These are phyloP conservation scores for Anoura caudifer DNA, from an alignment of 2,113 vertebrate genomes.

Conservation along the genomic window DNA sequence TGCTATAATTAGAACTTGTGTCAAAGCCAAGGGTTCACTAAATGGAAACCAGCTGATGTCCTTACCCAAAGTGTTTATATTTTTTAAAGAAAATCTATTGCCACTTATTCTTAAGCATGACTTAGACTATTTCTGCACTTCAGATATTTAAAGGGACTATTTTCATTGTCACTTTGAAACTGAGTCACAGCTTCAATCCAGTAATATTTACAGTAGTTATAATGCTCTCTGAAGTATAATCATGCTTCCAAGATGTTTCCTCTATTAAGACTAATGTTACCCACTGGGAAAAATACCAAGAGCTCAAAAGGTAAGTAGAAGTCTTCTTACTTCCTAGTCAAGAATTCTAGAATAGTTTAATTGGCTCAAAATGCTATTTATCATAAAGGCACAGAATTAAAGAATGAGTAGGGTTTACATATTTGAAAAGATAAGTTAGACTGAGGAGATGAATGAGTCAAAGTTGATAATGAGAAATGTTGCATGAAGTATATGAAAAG, in stretches of 20 bases:
- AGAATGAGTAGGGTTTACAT: neutral
- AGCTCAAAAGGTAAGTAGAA: neutral
- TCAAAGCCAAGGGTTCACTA: neutral
- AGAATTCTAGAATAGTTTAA: neutral
- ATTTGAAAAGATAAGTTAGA: neutral
- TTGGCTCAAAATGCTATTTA: neutral
- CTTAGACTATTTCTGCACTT: slow-evolving; percentile 16
- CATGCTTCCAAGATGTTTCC: neutral
- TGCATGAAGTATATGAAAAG: neutral
- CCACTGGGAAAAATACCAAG: neutral
- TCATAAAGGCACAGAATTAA: neutral
- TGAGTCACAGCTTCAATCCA: neutral
- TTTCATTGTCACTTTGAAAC: slow-evolving; percentile 43
- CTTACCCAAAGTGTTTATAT: neutral
- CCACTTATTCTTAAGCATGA: slow-evolving; percentile 8
- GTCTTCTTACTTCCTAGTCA: neutral
- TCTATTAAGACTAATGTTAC: neutral
- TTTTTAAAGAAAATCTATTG: neutral
- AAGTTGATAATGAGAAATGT: neutral
- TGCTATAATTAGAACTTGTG: neutral
- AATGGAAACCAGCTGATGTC: neutral
- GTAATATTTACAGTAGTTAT: neutral
- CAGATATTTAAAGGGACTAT: slow-evolving; percentile 3
- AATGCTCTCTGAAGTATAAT: neutral
- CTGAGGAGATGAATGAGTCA: neutral